A percentile compares a stretch with the other conserved stretches of the same genome.
phyloP scores from a whole-genome alignment of 2,888 invertebrate species.

The Arrhopalites spinosus region DNA sequence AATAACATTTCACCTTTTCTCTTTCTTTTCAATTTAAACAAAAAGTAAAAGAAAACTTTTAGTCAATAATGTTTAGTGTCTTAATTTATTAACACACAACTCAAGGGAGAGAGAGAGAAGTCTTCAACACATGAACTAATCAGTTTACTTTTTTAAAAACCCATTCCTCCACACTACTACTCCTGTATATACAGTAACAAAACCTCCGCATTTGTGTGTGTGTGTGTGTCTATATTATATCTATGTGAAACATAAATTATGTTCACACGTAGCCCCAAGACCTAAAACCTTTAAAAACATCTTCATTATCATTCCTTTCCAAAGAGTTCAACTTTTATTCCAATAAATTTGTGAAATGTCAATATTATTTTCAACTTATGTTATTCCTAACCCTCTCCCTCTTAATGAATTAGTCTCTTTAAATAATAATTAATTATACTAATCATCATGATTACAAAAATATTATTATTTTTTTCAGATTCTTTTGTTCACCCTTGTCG shows the following conservation, averaged over 20 bases:
- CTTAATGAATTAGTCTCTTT: no score
- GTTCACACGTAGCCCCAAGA: constrained; percentile 24
- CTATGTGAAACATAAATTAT: constrained; percentile 11
- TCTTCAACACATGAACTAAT: no score
- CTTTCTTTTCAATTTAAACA: no score
- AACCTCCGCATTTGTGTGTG: neutral
- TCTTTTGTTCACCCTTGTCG: constrained; percentile 3
- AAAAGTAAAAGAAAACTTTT: no score
- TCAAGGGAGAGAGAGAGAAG: no score
- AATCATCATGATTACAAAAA: no score
- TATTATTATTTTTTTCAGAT: constrained; percentile 20
- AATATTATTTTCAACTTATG: no score
- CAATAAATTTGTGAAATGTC: neutral
- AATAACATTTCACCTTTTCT: no score
- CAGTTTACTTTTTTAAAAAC: neutral
- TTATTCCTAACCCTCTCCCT: no score
- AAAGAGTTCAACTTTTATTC: neutral
- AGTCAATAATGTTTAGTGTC: no score
- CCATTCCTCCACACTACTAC: neutral
- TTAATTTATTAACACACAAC: no score
- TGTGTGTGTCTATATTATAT: neutral
- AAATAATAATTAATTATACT: no score
- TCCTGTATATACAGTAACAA: neutral
- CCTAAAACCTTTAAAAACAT: neutral
- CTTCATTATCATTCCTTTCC: neutral